These are phyloP conservation scores for Cataglyphis livida DNA, from an alignment of 2,888 invertebrate genomes.

Conservation along the genomic window DNA sequence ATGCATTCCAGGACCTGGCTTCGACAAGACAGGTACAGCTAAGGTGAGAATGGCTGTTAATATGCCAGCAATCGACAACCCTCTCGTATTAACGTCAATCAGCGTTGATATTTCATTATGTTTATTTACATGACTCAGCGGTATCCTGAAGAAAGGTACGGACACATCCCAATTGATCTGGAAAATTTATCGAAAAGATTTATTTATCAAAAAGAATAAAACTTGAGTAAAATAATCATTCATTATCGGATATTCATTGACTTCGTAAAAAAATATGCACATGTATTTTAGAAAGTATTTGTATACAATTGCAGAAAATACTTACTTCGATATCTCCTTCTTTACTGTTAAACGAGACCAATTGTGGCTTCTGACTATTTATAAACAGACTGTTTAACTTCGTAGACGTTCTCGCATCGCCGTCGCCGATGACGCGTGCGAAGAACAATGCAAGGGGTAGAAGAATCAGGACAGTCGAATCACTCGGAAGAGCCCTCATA, in stretches of 20 bases:
- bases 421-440: constrained; percentile 23
- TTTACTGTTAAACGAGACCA: constrained; percentile 87
- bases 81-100: constrained; percentile 88
- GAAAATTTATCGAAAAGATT: constrained; percentile 63
- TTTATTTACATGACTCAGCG: constrained; percentile 87
- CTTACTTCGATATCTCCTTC: constrained; percentile 88
- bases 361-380: constrained; percentile 81
- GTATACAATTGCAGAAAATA: background rate
- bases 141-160: constrained; percentile 90
- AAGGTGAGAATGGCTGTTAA: constrained; percentile 87
- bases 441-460: constrained; percentile 9
- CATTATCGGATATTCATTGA: background rate
- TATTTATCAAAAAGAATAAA: background rate
- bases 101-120: constrained; percentile 85
- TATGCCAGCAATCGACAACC: constrained; percentile 88
- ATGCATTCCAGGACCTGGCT: constrained; percentile 49
- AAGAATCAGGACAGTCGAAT: background rate
- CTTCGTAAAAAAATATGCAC: background rate
- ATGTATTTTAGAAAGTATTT: background rate
- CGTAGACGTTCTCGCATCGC: background rate
- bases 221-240: background rate
- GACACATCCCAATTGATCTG: constrained; percentile 90
- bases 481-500: constrained; percentile 36
- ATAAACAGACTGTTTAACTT: constrained; percentile 29
- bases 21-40: constrained; percentile 86